Evolutionary conservation across 2,888 invertebrate genomes (phyloP), one percentile per base, ranked within the genome.

Genomic region (Apotomis capreana): DNA sequence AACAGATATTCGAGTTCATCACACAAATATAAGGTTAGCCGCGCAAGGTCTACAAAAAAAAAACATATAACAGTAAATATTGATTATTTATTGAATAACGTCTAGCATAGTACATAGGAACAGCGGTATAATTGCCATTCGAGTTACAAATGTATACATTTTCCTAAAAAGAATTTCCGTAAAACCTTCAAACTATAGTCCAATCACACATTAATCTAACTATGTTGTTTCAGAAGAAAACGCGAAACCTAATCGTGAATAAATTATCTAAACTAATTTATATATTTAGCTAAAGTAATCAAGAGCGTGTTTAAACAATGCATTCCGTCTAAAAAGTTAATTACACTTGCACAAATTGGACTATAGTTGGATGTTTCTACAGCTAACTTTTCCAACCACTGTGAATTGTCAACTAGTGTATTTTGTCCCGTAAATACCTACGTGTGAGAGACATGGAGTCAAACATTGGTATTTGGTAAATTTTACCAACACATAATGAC

Each of bases 21-120:
- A 26, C 26, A 26, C 26, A 26, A 26, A 26, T 26, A 26, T 26
- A 26, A 26, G 26, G 0, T 26, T 2, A 26, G 2, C 2, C 26
- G 26, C 26, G 26, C 2, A 26, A 26, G 26, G 26, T 26, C 26
- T 2, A 26, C 26, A 61, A 67, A 12, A 10, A 68, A 72, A 67
- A 72, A n/a, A 26, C 58, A 46, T 52, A 54, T 58, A 80, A 80
- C 78, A 78, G 78, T 78, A 78, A 79, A 79, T 78, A 80, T 76
- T 57, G 70, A 72, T 72, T 68, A 74, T 77, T 78, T 79, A 78
- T 77, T 78, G 75, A 75, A 74, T 75, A 75, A 77, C 75, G 76
- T 76, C 68, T 71, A 71, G 37, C 36, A 63, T 71, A 68, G 57
- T 68, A 72, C 62, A 68, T 52, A 54, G 54, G 46, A 72, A 68